A percentile compares a stretch with the other conserved stretches of the same genome.
Evolutionary conservation across 1,140 invertebrate genomes (phyloP).

Genomic region (Lepidostoma basale): DNA sequence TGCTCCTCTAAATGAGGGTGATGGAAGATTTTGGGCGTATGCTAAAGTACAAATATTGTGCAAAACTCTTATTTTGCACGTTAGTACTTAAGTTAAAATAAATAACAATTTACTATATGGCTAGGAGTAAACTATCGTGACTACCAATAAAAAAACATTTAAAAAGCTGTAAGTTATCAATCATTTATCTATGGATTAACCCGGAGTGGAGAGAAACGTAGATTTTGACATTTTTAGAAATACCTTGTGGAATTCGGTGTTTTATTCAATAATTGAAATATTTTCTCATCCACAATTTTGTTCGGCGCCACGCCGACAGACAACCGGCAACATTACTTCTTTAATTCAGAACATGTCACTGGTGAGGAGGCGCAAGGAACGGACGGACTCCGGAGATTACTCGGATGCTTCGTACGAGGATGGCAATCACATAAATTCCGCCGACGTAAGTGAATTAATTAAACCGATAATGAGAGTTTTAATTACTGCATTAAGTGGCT

Average conservation of each 20-base stretch:
- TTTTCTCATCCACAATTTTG: background rate
- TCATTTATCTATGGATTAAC: constrained; percentile 12
- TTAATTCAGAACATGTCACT: constrained; percentile 57
- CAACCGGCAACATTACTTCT: constrained; percentile 1
- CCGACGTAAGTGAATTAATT: constrained; percentile 52
- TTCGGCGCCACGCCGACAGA: constrained; percentile 18
- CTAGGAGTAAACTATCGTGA: too few relatives aligned
- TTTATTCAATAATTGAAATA: constrained; percentile 4
- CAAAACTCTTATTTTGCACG: too few relatives aligned
- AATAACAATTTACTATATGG: too few relatives aligned
- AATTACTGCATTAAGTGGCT: background rate
- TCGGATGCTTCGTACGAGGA: constrained; percentile 59
- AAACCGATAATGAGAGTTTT: background rate
- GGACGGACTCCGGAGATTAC: constrained; percentile 58
- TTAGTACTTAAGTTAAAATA: too few relatives aligned
- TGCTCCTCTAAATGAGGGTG: too few relatives aligned
- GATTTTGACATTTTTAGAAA: constrained; percentile 31
- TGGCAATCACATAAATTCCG: constrained; percentile 54
- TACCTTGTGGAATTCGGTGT: background rate
- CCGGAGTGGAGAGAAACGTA: constrained; percentile 5
- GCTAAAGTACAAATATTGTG: too few relatives aligned
- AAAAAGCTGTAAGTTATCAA: too few relatives aligned
- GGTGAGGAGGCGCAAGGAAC: constrained; percentile 53
- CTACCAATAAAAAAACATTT: too few relatives aligned
- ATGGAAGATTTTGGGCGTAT: too few relatives aligned